Evolutionary conservation across 2,113 vertebrate genomes (phyloP).

Genomic region (Cyphomyrus discorhynchus): DNA sequence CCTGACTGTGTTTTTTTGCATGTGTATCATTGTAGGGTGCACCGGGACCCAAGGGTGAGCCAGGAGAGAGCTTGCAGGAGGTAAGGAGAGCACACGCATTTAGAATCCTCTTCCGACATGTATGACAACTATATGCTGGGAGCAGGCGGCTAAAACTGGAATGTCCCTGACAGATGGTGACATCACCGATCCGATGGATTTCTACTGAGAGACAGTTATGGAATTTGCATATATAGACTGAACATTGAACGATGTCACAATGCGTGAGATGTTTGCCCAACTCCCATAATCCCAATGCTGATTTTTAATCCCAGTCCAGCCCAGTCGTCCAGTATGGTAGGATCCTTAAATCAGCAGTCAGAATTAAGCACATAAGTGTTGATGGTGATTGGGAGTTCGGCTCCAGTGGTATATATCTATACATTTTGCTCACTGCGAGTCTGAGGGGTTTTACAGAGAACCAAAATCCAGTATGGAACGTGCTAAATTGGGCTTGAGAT

Average conservation of each 20-base stretch:
- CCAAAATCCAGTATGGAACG: not conserved
- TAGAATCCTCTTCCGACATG: not conserved
- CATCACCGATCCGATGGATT: not conserved
- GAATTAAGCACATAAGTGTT: not conserved
- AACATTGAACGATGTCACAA: not conserved
- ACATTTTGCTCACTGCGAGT: not conserved
- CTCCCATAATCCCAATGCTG: not conserved
- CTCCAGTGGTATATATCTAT: not conserved
- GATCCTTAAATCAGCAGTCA: not conserved
- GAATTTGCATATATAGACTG: not conserved
- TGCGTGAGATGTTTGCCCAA: not conserved
- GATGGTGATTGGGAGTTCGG: not conserved
- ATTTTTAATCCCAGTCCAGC: not conserved
- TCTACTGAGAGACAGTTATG: not conserved
- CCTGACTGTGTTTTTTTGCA: not conserved
- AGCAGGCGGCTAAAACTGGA: not conserved
- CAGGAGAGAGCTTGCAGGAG: slow-evolving; percentile 46
- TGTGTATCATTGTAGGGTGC: slow-evolving; percentile 53
- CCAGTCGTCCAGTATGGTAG: not conserved
- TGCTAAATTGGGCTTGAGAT: not conserved
- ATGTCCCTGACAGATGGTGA: not conserved
- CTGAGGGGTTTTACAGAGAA: not conserved
- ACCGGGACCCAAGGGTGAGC: slow-evolving; percentile 64
- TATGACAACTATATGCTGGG: not conserved
- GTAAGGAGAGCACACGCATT: not conserved